phyloP scores from a whole-genome alignment of 2,797 vertebrate genomes.

The Cyclopterus lumpus region DNA sequence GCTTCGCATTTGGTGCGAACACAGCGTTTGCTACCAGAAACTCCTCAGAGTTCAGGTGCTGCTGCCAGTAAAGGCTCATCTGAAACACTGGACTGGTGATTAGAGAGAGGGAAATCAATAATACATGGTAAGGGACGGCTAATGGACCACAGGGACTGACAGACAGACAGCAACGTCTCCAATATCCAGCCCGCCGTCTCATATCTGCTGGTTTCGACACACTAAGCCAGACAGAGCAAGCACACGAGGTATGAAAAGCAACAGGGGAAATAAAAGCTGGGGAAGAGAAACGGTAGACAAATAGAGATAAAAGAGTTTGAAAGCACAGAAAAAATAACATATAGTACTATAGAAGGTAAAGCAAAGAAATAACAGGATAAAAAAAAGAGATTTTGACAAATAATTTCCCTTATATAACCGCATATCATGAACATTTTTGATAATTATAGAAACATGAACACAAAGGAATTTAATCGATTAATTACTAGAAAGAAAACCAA shows the following conservation, averaged over 20 bases:
- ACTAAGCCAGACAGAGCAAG: slow-evolving; percentile 55
- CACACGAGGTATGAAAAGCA: slow-evolving; percentile 53
- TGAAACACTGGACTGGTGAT: slow-evolving; percentile 81
- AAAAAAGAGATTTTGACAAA: slow-evolving; percentile 47
- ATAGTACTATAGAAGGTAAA: background rate
- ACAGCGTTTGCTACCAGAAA: slow-evolving; percentile 42
- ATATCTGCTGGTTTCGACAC: slow-evolving; percentile 69
- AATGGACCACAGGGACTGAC: slow-evolving; percentile 84
- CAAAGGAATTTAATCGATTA: slow-evolving; percentile 53
- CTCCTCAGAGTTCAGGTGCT: slow-evolving; percentile 60
- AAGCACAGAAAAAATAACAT: slow-evolving; percentile 28
- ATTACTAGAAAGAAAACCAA: slow-evolving; percentile 24
- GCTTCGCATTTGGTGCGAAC: too few relatives aligned
- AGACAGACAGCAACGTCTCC: slow-evolving; percentile 69
- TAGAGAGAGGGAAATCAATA: slow-evolving; percentile 82
- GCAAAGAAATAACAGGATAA: slow-evolving; percentile 8
- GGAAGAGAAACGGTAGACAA: slow-evolving; percentile 62
- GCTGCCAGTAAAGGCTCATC: slow-evolving; percentile 73
- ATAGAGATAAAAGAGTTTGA: slow-evolving; percentile 51
- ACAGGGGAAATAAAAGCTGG: slow-evolving; percentile 72
- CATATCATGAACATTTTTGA: slow-evolving; percentile 21
- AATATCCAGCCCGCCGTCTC: slow-evolving; percentile 65
- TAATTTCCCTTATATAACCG: slow-evolving; percentile 34
- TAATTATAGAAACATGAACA: slow-evolving; percentile 4
- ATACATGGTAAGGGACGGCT: slow-evolving; percentile 84